phyloP scores from a whole-genome alignment of 2,888 invertebrate genomes.

The Bimastos eiseni region DNA sequence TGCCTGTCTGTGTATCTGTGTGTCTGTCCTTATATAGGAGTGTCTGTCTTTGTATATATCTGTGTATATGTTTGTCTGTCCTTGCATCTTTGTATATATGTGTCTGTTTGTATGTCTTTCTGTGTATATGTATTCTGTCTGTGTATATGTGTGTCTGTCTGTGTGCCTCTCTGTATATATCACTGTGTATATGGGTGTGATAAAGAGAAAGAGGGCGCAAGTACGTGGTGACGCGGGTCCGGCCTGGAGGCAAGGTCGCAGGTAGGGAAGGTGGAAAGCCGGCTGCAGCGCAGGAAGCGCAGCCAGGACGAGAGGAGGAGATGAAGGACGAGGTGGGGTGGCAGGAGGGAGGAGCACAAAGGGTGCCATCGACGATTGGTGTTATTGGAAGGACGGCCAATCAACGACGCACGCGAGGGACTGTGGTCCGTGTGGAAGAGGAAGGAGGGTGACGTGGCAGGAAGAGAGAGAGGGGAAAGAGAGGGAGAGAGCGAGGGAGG shows the following conservation, averaged over 20 bases:
- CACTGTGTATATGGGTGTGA: too few relatives aligned
- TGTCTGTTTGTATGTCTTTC: too few relatives aligned
- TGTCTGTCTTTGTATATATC: too few relatives aligned
- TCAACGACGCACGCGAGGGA: not conserved
- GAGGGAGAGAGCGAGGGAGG: too few relatives aligned
- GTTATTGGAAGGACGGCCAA: not conserved
- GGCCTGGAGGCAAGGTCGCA: not conserved
- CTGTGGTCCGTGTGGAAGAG: too few relatives aligned
- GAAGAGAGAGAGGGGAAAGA: too few relatives aligned
- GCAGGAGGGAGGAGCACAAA: not conserved
- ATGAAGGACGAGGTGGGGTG: not conserved
- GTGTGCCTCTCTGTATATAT: too few relatives aligned
- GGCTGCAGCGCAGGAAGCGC: not conserved
- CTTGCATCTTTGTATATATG: too few relatives aligned
- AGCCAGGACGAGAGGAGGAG: not conserved
- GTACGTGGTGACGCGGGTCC: not conserved
- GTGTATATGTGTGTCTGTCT: too few relatives aligned
- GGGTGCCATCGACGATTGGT: not conserved
- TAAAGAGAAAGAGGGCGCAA: not conserved
- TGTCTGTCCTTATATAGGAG: not conserved
- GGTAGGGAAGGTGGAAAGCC: not conserved
- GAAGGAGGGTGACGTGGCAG: too few relatives aligned
- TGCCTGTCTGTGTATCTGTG: not conserved
- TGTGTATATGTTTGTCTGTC: too few relatives aligned
- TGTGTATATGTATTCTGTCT: not conserved